Evolutionary conservation across 2,888 invertebrate species (phyloP), one percentile per base, ranked within the genome.

Genomic region (Drosophila rubida): DNA sequence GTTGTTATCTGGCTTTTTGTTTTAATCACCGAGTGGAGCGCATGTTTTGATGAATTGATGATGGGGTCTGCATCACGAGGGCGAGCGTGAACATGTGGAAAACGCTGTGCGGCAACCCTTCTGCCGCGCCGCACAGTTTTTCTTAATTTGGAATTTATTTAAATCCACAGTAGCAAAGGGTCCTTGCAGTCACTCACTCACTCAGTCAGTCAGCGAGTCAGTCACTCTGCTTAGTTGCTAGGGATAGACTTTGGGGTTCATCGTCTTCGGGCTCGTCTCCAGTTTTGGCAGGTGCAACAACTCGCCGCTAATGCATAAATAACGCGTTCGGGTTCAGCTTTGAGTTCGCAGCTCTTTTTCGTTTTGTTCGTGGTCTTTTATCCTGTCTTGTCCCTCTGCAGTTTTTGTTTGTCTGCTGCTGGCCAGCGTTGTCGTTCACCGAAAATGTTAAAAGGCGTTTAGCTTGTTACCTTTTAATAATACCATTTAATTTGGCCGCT

Each of bases 21-120:
- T 79, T 84, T 80, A 78, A 75, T 80, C 73, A 75, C 59, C 63
- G 49, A 25, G 25, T 23, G 19, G 32, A 32, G 32, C 42, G 51
- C 62, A 37, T 64, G 63, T 88, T 89, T 86, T 89, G 89, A 90
- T 90, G 89, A 89, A 90, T 90, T 88, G 89, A 88, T 90, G 90
- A 88, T 88, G 89, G 89, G 90, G 82, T 83, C 84, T 88, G 74
- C 46, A 48, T 51, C 54, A 44, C 16, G 32, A 32, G 32, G 35
- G 35, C 16, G 7, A 32, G 48, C 14, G 32, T 19, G 59, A 53
- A 53, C 71, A 73, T 57, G 61, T 75, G 77, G 63, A 72, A 77
- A 83, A 67, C 69, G 77, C 68, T 41, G 39, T 51, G 49, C 45
- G 50, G 57, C 71, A 71, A 71, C 87, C 78, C 78, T 82, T 82